phyloP scores from a whole-genome alignment of 2,113 vertebrate species.

The Stegastes partitus region DNA sequence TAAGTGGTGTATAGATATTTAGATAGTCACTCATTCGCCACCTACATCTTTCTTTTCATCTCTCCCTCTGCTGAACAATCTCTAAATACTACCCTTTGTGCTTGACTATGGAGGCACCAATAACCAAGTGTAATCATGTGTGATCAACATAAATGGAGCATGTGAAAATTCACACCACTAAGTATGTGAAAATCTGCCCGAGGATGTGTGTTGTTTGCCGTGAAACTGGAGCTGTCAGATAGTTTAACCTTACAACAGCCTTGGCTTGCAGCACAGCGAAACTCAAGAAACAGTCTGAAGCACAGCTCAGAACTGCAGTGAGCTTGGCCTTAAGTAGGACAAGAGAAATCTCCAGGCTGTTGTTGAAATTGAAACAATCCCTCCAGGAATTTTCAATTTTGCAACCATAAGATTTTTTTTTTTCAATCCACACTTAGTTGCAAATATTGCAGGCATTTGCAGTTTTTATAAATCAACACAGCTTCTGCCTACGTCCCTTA shows the following conservation, averaged over 20 bases:
- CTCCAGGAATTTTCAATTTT: constrained; percentile 61
- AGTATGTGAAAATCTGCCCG: constrained; percentile 64
- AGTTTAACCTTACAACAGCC: constrained; percentile 63
- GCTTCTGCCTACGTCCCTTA: constrained; percentile 5
- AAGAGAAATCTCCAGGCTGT: constrained; percentile 40
- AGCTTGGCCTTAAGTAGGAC: constrained; percentile 54
- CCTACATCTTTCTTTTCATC: constrained; percentile 24
- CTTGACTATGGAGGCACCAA: constrained; percentile 8
- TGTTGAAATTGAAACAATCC: constrained; percentile 60
- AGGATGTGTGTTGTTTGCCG: constrained; percentile 52
- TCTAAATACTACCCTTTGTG: neutral
- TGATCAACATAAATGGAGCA: constrained; percentile 73
- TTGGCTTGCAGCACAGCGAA: constrained; percentile 41
- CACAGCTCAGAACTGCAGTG: constrained; percentile 33
- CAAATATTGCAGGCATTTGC: constrained; percentile 48
- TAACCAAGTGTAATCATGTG: constrained; percentile 57
- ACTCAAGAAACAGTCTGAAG: constrained; percentile 48
- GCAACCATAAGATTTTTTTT: constrained; percentile 36
- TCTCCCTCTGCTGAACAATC: neutral
- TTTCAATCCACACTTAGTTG: constrained; percentile 41
- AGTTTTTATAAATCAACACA: constrained; percentile 42
- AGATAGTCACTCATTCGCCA: constrained; percentile 7
- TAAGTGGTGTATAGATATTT: neutral
- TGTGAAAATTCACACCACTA: constrained; percentile 64
- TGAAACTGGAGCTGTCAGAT: constrained; percentile 68